Conservation (phyloP, 2,797 vertebrate genomes). For the Dicrostonyx torquatus region DNA sequence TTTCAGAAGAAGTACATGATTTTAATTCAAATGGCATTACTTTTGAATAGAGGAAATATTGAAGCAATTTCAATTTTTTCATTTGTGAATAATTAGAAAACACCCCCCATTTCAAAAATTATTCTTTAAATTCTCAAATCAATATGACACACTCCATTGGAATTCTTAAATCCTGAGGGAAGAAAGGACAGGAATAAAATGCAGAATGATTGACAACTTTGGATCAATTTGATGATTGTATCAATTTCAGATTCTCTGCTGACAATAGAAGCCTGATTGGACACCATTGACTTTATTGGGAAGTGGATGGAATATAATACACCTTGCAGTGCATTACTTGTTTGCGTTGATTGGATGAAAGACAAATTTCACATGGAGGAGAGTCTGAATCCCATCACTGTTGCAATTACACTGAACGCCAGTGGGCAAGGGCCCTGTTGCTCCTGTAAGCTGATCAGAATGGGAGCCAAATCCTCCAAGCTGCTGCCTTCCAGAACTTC, state of each 20-base stretch:
- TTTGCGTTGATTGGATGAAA: slow-evolving; percentile 87
- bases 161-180: slow-evolving; percentile 48
- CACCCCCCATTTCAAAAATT: slow-evolving; percentile 27
- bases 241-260: slow-evolving; percentile 88
- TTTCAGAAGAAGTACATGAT: background rate
- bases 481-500: slow-evolving; percentile 65
- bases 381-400: slow-evolving; percentile 83
- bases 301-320: slow-evolving; percentile 86
- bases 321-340: slow-evolving; percentile 84
- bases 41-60: background rate
- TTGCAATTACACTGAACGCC: slow-evolving; percentile 82
- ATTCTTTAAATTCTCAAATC: slow-evolving; percentile 72
- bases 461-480: slow-evolving; percentile 77
- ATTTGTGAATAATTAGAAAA: slow-evolving; percentile 49
- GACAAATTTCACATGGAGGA: slow-evolving; percentile 84
- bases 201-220: slow-evolving; percentile 83
- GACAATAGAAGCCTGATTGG: slow-evolving; percentile 90
- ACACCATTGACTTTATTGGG: slow-evolving; percentile 87
- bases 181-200: slow-evolving; percentile 47
- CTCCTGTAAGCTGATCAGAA: slow-evolving; percentile 73
- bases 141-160: background rate
- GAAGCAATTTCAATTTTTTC: background rate
- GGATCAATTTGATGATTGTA: slow-evolving; percentile 88
- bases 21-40: background rate
- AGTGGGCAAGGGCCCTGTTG: slow-evolving; percentile 81